These are phyloP conservation scores for Molossus alvarezi DNA, from an alignment of 2,797 vertebrate species.

Conservation along the genomic window DNA sequence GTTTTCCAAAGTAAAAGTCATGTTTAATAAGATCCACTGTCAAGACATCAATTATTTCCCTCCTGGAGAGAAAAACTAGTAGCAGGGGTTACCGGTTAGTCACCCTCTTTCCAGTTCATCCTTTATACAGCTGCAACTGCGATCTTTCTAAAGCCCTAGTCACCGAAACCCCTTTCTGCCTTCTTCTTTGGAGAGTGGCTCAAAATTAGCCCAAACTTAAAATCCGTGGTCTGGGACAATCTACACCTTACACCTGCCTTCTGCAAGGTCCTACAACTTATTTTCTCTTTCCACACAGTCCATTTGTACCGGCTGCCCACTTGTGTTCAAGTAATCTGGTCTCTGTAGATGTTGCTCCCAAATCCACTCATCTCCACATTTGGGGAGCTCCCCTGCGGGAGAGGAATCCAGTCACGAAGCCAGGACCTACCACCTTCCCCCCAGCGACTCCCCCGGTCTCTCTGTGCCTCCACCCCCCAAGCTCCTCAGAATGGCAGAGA, in stretches of 20 bases:
- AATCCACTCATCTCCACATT: neutral
- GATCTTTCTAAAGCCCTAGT: neutral
- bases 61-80: neutral
- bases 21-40: neutral
- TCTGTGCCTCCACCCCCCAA: neutral
- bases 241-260: neutral
- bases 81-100: neutral
- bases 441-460: too few relatives aligned
- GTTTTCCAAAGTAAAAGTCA: conserved; percentile 41
- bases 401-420: neutral
- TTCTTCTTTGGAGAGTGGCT: neutral
- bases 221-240: rapidly evolving
- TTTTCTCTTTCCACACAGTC: neutral
- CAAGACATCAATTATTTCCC: neutral
- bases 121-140: neutral
- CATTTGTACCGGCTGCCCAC: rapidly evolving
- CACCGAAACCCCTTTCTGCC: neutral
- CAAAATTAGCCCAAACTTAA: neutral
- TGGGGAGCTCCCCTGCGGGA: neutral
- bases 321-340: neutral
- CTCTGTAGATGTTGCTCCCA: neutral
- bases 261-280: rapidly evolving
- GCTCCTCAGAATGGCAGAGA: neutral
- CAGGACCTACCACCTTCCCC: neutral
- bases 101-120: neutral